Evolutionary conservation across 1,140 invertebrate species (phyloP).

Genomic region (Limonius californicus): DNA sequence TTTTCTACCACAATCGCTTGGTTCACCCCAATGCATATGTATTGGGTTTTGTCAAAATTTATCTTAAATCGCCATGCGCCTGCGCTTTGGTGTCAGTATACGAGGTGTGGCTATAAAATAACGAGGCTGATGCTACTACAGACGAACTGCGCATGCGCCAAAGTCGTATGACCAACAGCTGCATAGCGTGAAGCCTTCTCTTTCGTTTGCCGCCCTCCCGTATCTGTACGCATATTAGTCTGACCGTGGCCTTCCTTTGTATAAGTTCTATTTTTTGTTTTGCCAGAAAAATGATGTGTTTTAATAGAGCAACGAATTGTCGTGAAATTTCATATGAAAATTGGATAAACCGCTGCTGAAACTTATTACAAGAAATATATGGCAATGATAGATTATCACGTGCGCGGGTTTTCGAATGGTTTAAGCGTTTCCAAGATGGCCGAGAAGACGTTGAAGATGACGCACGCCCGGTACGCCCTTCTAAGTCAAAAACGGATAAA

Average conservation of each 20-base stretch:
- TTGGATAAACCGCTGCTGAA: too few relatives aligned
- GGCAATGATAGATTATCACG: constrained; percentile 24
- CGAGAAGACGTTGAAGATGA: too few relatives aligned
- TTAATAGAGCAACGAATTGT: constrained; percentile 20
- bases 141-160: background rate
- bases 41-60: too few relatives aligned
- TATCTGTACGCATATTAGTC: background rate
- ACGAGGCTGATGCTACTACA: background rate
- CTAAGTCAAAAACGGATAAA: background rate
- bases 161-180: background rate
- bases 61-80: too few relatives aligned
- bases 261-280: constrained; percentile 18
- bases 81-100: too few relatives aligned
- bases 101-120: background rate
- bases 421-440: too few relatives aligned
- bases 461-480: too few relatives aligned
- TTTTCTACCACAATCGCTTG: too few relatives aligned
- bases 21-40: too few relatives aligned
- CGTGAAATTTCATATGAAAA: constrained; percentile 17
- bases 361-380: constrained; percentile 26
- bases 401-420: constrained; percentile 19
- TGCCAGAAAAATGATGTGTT: constrained; percentile 16
- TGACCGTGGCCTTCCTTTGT: background rate
- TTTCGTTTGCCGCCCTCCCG: background rate
- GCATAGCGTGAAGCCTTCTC: background rate